Percentiles rank a stretch among this genome's conserved stretches.
Evolutionary conservation across 2,113 vertebrate genomes (phyloP).

Genomic region (Triplophysa tibetana): DNA sequence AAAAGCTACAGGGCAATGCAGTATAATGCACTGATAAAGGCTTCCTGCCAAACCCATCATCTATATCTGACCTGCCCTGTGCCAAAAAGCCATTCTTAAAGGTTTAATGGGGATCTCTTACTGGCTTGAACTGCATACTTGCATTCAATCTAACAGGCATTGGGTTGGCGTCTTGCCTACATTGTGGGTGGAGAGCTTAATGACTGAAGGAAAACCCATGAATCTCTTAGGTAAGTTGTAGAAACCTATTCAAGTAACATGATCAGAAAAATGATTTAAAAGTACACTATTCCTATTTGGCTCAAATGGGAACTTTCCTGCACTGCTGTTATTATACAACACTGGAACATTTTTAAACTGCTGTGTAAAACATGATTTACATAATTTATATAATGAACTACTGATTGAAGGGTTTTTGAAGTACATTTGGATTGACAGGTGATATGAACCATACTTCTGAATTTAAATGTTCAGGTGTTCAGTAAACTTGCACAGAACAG

Average conservation of each 20-base stretch:
- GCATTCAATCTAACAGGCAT: not conserved
- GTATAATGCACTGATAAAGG: not conserved
- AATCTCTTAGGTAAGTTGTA: not conserved
- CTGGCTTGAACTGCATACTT: not conserved
- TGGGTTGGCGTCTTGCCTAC: not conserved
- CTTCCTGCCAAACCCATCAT: not conserved
- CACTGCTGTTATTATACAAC: not conserved
- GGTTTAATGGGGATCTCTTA: slow-evolving; percentile 14
- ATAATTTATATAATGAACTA: not conserved
- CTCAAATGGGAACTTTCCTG: not conserved
- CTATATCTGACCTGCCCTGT: slow-evolving; percentile 12
- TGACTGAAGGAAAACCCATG: not conserved
- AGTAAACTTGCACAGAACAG: not conserved
- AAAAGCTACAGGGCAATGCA: not conserved
- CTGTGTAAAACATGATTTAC: not conserved
- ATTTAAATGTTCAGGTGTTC: not conserved
- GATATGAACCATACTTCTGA: not conserved
- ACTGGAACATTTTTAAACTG: not conserved
- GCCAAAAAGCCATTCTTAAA: slow-evolving; percentile 22
- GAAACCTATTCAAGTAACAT: no score
- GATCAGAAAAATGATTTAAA: not conserved
- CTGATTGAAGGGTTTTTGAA: not conserved
- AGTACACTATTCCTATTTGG: not conserved
- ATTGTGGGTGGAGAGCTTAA: not conserved
- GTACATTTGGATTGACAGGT: not conserved